Conservation (phyloP, 2,888 invertebrate genomes). For the Deilephila elpenor region DNA sequence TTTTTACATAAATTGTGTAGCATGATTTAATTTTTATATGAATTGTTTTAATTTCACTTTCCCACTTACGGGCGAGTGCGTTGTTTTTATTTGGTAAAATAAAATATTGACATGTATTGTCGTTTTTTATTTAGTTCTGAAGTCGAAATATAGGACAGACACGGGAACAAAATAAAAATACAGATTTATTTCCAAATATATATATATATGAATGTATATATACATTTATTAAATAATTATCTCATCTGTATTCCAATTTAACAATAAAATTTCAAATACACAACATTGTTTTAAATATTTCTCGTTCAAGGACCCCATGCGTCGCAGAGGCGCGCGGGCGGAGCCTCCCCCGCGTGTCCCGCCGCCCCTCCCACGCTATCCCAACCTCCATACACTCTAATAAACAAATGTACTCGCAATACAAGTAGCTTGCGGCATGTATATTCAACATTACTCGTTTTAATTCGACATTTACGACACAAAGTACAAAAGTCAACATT, state of each 20-base stretch:
- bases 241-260: constrained; percentile 84
- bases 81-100: constrained; percentile 21
- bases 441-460: constrained; percentile 21
- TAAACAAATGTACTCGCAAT: constrained; percentile 17
- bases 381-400: constrained; percentile 12
- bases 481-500: constrained; percentile 25
- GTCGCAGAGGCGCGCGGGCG: constrained; percentile 41
- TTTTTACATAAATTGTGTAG: constrained; percentile 23
- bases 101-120: constrained; percentile 8
- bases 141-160: not conserved
- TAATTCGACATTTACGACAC: constrained; percentile 23
- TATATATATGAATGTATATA: constrained; percentile 67
- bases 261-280: constrained; percentile 85
- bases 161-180: constrained; percentile 52
- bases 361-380: not conserved
- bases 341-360: not conserved
- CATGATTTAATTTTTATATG: constrained; percentile 14
- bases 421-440: constrained; percentile 11
- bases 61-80: not conserved
- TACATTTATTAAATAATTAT: constrained; percentile 84
- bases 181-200: constrained; percentile 81
- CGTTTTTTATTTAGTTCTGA: not conserved
- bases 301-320: constrained; percentile 76
- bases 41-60: not conserved
- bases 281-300: constrained; percentile 81